Evolutionary conservation across 2,113 vertebrate species (phyloP), one percentile per base, ranked within the genome.

Genomic region (Eptatretus burgeri): DNA sequence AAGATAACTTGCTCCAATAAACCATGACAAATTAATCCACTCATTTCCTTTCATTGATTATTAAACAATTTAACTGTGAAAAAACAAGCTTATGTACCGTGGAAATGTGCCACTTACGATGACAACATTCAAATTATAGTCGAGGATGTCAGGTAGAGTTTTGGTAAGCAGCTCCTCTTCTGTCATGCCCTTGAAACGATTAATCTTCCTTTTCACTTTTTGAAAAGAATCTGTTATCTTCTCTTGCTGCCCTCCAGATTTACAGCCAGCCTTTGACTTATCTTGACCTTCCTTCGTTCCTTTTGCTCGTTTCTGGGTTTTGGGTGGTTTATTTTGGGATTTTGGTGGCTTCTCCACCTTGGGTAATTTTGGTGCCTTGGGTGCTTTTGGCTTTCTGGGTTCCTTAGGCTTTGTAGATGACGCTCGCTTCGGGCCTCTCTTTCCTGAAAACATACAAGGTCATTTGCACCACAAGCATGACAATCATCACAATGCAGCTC

Each of bases 151-250:
- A 5, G 89, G 89, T 14, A 98, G 76, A 17, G 91, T 98, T 75
- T 80, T 98, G 62, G 81, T 93, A 74, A 98, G 74, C 69, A 98
- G 82, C 63, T 98, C 91, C 13, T 89, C 91, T 74, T 98, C 91
- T 5, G 86, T 76, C 68, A 93, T 82, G 9, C 89, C 91, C 65
- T 96, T 98, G 68, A 98, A 98, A 65, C 91, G 85, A 68, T 98
- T 83, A 13, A 89, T 71, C 81, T 94, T 98, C 71, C 84, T 80
- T 76, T 83, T 96, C 64, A 94, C 88, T 66, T 79, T 80, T 79
- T 94, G 94, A 71, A 91, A 91, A 3, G 76, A 74, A 66, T 85
- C 84, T 2, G 93, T 93, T n/a, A 95, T 93, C 75, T 95, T 95
- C 70, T 91, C 87, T 70, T 96, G 88, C 68, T 82, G 83, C 13